phyloP scores from a whole-genome alignment of 2,797 vertebrate species.

The Sebastes baramenuke region DNA sequence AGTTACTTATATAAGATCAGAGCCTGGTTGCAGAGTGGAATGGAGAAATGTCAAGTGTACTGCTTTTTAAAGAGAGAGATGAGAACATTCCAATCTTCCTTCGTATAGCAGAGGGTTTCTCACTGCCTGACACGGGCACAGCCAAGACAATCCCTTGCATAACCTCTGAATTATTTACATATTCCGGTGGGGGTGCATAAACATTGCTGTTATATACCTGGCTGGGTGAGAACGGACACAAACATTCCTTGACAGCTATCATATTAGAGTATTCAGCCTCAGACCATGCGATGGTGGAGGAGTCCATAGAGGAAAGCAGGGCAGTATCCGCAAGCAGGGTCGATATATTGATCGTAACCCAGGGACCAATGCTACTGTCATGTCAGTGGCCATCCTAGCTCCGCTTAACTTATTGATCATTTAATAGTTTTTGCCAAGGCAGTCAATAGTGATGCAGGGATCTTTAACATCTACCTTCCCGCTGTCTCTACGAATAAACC shows the following conservation, averaged over 20 bases:
- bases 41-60: constrained; percentile 75
- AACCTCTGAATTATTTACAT: constrained; percentile 76
- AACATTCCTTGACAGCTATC: constrained; percentile 54
- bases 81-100: constrained; percentile 62
- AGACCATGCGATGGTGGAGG: constrained; percentile 12
- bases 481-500: constrained; percentile 8
- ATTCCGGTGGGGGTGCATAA: constrained; percentile 52
- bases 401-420: constrained; percentile 70
- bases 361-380: constrained; percentile 46
- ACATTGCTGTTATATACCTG: constrained; percentile 57
- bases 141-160: constrained; percentile 57
- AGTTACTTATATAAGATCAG: neutral
- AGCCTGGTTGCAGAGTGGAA: constrained; percentile 23
- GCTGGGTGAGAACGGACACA: constrained; percentile 48
- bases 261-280: constrained; percentile 36
- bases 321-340: constrained; percentile 37
- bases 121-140: constrained; percentile 50
- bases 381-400: constrained; percentile 50
- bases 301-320: neutral
- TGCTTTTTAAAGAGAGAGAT: constrained; percentile 48
- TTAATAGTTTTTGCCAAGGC: constrained; percentile 69
- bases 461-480: constrained; percentile 37
- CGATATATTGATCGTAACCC: constrained; percentile 64
- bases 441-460: constrained; percentile 58
- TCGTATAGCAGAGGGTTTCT: constrained; percentile 51